A percentile compares a stretch with the other conserved stretches of the same genome.
These are phyloP conservation scores for Cygnus atratus DNA, from an alignment of 2,113 vertebrate species.

Conservation along the genomic window DNA sequence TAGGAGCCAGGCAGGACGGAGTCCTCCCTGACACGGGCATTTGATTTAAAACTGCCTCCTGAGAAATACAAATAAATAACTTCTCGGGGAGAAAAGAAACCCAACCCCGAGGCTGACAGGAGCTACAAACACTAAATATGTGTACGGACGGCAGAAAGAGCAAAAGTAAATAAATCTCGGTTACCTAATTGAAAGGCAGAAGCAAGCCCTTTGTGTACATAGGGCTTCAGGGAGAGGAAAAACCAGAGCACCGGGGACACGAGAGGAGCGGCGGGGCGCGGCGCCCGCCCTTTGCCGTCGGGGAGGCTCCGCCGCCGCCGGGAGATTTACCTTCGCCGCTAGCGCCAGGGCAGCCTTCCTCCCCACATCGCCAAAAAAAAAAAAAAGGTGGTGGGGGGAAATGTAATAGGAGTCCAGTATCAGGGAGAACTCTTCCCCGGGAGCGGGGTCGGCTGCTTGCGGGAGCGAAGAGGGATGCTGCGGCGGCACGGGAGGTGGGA, in stretches of 20 bases:
- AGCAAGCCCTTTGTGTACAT: conserved; percentile 51
- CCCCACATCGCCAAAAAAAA: too few species aligned
- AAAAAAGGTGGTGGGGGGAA: too few species aligned
- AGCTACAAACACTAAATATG: not conserved
- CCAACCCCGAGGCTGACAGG: not conserved
- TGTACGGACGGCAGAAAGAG: conserved; percentile 21
- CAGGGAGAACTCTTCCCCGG: too few species aligned
- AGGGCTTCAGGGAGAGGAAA: conserved; percentile 37
- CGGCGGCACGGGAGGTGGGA: rapidly evolving
- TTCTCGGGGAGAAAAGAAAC: not conserved
- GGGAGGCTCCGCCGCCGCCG: not conserved
- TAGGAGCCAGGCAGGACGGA: not conserved
- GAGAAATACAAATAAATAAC: conserved; percentile 65
- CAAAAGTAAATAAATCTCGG: conserved; percentile 64
- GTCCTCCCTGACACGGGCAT: not conserved
- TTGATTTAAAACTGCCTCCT: conserved; percentile 49
- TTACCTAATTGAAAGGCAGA: conserved; percentile 58
- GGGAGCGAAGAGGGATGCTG: not conserved
- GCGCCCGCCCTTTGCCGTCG: not conserved
- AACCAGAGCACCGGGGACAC: not conserved
- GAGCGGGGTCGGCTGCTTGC: not conserved
- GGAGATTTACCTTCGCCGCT: not conserved
- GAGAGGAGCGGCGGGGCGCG: not conserved
- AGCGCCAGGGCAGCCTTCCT: not conserved
- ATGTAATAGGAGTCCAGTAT: not conserved